A percentile compares a stretch with the other conserved stretches of the same genome.
phyloP scores from a whole-genome alignment of 53 echinoderm and acorn worm genomes.

The Antedon mediterranea region DNA sequence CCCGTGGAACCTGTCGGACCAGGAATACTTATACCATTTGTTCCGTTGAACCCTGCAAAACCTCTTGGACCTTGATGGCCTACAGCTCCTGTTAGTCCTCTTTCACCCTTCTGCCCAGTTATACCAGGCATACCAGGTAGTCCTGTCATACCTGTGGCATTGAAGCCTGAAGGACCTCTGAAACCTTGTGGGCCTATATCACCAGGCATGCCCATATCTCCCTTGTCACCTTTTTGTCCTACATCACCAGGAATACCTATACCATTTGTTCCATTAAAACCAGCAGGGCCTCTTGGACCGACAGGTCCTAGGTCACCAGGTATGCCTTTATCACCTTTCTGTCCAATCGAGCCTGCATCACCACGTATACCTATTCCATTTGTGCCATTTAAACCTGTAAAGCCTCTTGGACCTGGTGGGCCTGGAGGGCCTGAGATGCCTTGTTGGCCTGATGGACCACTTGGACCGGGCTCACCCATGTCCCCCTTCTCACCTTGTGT shows the following conservation, averaged over 20 bases:
- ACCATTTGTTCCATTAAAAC: neutral
- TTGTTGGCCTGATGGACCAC: neutral
- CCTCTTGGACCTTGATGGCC: neutral
- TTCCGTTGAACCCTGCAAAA: neutral
- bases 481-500: neutral
- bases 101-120: neutral
- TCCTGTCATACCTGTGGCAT: neutral
- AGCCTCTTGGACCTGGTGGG: neutral
- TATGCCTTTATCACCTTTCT: neutral
- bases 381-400: neutral
- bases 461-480: neutral
- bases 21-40: neutral
- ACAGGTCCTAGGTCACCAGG: neutral
- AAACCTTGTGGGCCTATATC: neutral
- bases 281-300: neutral
- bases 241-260: neutral
- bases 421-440: neutral
- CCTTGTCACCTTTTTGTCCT: neutral
- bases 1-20: neutral
- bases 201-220: neutral
- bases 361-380: neutral
- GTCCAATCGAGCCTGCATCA: neutral
- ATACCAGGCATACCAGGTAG: neutral
- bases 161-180: neutral
- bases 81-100: neutral